Evolutionary conservation across 2,113 vertebrate species (phyloP).

Genomic region (Apeltes quadracus): DNA sequence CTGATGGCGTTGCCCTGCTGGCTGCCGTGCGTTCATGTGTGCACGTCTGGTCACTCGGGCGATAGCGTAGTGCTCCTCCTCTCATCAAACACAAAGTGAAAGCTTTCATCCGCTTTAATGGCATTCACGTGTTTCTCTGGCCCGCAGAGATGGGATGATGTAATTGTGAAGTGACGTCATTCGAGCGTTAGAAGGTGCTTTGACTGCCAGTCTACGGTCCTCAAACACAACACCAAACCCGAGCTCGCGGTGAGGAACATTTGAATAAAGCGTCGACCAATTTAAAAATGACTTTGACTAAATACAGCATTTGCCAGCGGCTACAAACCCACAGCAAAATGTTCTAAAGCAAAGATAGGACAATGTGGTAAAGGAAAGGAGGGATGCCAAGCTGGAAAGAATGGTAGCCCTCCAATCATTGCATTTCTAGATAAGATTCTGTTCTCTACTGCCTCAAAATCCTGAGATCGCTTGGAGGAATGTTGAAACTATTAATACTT

Average conservation of each 20-base stretch:
- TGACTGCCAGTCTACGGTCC: background rate
- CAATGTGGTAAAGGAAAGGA: background rate
- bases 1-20: constrained; percentile 9
- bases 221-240: background rate
- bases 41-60: constrained; percentile 4
- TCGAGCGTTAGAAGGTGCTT: constrained; percentile 19
- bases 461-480: constrained; percentile 29
- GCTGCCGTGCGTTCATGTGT: background rate
- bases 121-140: constrained; percentile 26
- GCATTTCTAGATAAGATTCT: constrained; percentile 23
- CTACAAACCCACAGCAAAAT: constrained; percentile 8
- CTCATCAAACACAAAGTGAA: constrained; percentile 43
- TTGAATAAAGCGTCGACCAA: background rate
- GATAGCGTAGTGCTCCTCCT: constrained; percentile 9
- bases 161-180: constrained; percentile 41
- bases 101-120: constrained; percentile 19
- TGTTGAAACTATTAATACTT: constrained; percentile 51
- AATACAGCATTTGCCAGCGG: background rate
- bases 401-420: background rate
- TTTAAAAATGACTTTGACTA: background rate
- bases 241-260: background rate
- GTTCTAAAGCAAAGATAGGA: constrained; percentile 25
- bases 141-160: constrained; percentile 36
- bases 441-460: constrained; percentile 23
- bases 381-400: background rate